These are phyloP conservation scores for Nephrotoma appendiculata DNA, from an alignment of 2,888 invertebrate species.

Conservation along the genomic window DNA sequence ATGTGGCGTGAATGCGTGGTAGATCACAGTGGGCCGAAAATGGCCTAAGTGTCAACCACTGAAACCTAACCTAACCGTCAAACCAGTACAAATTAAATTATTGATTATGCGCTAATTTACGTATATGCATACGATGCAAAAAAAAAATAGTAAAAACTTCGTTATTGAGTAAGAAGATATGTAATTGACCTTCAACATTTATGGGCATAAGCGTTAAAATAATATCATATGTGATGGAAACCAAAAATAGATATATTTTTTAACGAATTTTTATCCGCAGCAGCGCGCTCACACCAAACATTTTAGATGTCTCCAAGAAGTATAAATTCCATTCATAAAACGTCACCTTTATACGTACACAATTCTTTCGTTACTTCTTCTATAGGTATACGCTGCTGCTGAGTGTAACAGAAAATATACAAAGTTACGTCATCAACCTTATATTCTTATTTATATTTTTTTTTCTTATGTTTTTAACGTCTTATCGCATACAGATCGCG, in stretches of 20 bases:
- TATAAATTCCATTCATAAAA: not conserved
- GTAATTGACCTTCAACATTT: not conserved
- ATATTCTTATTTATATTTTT: not conserved
- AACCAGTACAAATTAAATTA: not conserved
- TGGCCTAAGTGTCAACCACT: too few relatives aligned
- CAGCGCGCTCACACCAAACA: not conserved
- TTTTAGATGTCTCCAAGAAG: not conserved
- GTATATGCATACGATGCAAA: not conserved
- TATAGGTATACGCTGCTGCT: not conserved
- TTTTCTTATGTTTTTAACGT: not conserved
- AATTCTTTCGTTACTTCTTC: not conserved
- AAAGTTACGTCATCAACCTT: not conserved
- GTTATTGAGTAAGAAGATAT: not conserved
- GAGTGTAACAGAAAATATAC: not conserved
- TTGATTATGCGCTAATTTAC: not conserved
- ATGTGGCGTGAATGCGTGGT: too few relatives aligned
- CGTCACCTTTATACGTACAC: not conserved
- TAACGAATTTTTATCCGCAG: not conserved
- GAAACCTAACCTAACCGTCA: too few relatives aligned
- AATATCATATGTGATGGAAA: not conserved
- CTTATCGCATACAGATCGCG: not conserved
- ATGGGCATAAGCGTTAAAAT: not conserved
- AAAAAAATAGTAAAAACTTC: not conserved
- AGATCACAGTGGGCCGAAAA: too few relatives aligned
- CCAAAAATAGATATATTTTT: not conserved